Base-by-base conservation (phyloP, 2,113 vertebrate species). In the Ageneiosus marmoratus region DNA sequence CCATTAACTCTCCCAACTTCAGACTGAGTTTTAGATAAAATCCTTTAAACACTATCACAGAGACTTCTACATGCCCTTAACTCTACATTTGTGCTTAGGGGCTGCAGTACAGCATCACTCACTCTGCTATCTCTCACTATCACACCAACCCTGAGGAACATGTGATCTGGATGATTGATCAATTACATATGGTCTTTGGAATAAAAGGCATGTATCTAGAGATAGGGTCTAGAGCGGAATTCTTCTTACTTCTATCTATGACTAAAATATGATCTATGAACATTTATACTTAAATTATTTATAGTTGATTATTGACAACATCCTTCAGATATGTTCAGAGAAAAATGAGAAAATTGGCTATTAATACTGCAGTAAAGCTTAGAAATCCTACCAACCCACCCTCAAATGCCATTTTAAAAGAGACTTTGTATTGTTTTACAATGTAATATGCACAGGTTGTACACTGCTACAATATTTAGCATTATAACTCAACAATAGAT, bases 51-150 rank as follows among this genome's bases (percentile, higher is more conserved):
- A 62, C n/a, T 48, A 62, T 62, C 73, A 22, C 11, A 32, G 72
- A 74, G 48, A 18, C 70, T 73, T 9, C 34, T 70, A 70, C 63
- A 67, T 44, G 67, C 10, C 34, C 44, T 72, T 51, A 75, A 73
- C 22, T 63, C 22, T n/a, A 22, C 27, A 48, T 22, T 63, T 15
- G n/a, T 79, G 55, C 55, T 41, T 34, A 50, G 15, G 22, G 13
- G 55, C 76, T 44, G 58, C 13, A 63, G 46, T 74, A 63, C 56
- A 5, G n/a, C 41, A 50, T 46, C 24, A 16, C 58, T 79, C 56
- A 62, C 76, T 79, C 12, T 62, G 56, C 41, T 32, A 44, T 60
- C 55, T 8, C 58, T 29, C 27, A 74, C 15, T 46, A 65, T 63
- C n/a, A 10, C 58, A 63, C 44, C 29, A 62, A 79, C 58, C n/a